Evolutionary conservation across 2,113 vertebrate species (phyloP).

Genomic region (Natator depressus): DNA sequence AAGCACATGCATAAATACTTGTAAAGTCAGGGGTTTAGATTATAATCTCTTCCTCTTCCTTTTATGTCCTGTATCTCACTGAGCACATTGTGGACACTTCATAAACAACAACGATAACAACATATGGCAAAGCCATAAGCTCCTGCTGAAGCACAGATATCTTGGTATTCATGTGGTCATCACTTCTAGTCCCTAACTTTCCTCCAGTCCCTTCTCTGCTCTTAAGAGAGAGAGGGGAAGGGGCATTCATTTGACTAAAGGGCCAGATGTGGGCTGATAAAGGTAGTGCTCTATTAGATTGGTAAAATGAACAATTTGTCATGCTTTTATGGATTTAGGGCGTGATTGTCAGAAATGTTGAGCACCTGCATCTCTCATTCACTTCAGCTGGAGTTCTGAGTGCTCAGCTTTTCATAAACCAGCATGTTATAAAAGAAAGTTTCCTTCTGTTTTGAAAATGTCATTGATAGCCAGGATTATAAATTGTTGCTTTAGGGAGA

Average conservation of each 20-base stretch:
- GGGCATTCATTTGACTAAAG: not conserved
- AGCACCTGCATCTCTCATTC: not conserved
- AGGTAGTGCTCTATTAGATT: not conserved
- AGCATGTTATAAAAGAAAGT: no score
- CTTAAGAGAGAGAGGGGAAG: not conserved
- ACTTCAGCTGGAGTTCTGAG: not conserved
- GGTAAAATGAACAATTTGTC: not conserved
- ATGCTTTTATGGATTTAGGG: not conserved
- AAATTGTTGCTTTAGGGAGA: not conserved
- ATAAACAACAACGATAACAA: not conserved
- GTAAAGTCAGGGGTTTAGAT: not conserved
- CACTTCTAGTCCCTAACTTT: not conserved
- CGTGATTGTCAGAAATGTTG: not conserved
- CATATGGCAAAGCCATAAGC: not conserved
- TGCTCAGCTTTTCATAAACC: no score
- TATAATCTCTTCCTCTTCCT: not conserved
- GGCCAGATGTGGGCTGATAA: not conserved
- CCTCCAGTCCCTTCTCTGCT: not conserved
- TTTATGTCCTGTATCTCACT: not conserved
- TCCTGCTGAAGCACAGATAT: not conserved
- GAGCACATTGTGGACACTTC: not conserved
- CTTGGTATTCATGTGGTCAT: accelerated
- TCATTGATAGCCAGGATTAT: not conserved
- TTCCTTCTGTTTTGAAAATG: not conserved
- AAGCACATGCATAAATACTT: not conserved